A percentile compares a stretch with the other conserved stretches of the same genome.
phyloP scores from a whole-genome alignment of 2,888 invertebrate genomes.

The Mellilla xanthometata region DNA sequence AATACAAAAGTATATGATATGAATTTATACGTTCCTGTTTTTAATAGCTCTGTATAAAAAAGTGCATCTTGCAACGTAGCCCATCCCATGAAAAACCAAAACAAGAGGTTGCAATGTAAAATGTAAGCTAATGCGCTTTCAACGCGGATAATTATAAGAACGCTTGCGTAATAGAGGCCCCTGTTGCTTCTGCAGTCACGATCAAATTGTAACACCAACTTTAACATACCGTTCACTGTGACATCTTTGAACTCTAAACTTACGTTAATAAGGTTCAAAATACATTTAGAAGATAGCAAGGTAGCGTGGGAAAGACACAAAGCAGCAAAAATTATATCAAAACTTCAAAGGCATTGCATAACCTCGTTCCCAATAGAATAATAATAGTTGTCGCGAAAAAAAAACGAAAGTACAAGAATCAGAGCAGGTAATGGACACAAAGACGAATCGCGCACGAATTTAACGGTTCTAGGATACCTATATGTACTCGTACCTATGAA shows the following conservation, averaged over 20 bases:
- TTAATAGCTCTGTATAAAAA: background rate
- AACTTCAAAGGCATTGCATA: conserved; percentile 74
- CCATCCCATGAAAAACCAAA: conserved; percentile 24
- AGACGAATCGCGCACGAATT: conserved; percentile 62
- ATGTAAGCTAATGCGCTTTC: conserved; percentile 70
- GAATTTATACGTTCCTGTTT: too few relatives aligned
- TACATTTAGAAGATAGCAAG: conserved; percentile 23
- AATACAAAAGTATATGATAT: too few relatives aligned
- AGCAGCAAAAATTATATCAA: conserved; percentile 80
- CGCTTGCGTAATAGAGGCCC: conserved; percentile 65
- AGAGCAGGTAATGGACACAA: conserved; percentile 75
- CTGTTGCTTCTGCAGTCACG: conserved; percentile 78
- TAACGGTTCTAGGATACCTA: too few relatives aligned
- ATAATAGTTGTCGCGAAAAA: conserved; percentile 78
- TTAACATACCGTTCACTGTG: conserved; percentile 24
- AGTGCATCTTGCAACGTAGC: conserved; percentile 6
- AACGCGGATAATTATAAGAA: conserved; percentile 72
- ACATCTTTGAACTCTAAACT: conserved; percentile 28
- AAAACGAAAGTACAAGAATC: conserved; percentile 77
- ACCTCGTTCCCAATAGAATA: conserved; percentile 79
- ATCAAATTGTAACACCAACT: conserved; percentile 51
- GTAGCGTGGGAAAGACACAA: conserved; percentile 48
- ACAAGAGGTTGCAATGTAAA: conserved; percentile 29
- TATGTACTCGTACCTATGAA: too few relatives aligned
- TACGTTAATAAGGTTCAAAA: conserved; percentile 28